Base-by-base conservation (phyloP, 2,888 invertebrate genomes). In the Nesidiocoris tenuis region DNA sequence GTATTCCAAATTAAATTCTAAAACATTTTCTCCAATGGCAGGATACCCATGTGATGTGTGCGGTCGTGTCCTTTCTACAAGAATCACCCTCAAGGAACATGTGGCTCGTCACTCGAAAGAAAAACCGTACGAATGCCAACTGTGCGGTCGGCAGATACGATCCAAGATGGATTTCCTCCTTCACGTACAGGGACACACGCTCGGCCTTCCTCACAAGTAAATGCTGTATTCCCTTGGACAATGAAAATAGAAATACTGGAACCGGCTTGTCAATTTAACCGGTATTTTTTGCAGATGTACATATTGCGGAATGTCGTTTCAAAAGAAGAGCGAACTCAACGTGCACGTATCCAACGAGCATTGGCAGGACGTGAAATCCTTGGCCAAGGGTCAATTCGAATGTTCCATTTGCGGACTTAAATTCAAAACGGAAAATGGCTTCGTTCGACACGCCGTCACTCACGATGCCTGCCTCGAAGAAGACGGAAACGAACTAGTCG, bases 61-160 rank as follows among this genome's bases (percentile, higher is more conserved):
- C 67, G 77, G 77, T 1, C 74, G 78, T 7, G 72, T 79, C n/a
- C 76, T 80, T 9, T 79, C 80, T 23, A 79, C 80, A 1, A 76
- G 77, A 24, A 78, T 77, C 16, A 79, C 79, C 7, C 71, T 80
- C 9, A 77, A 77, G 70, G 80, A 80, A 64, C 80, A 80, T 59
- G 78, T 78, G 79, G 39, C 39, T 39, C 39, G 39, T 39, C 80
- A 80, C 70, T 78, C 21, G 55, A 55, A 55, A 67, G 80, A 80
- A 66, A 80, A 79, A 64, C 80, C 80, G 7, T 79, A 77, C 64
- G 79, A 78, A 61, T 80, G 80, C 65, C 76, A 77, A 21, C 77
- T 80, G 18, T 80, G 80, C 57, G 79, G 79, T 12, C 76, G 78
- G 63, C 78, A 78, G 54, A 79, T 80, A 3, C 64, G 79, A 1